A percentile compares a stretch with the other conserved stretches of the same genome.
Evolutionary conservation across 2,113 vertebrate genomes (phyloP).

Genomic region (Alaudala cheleensis): DNA sequence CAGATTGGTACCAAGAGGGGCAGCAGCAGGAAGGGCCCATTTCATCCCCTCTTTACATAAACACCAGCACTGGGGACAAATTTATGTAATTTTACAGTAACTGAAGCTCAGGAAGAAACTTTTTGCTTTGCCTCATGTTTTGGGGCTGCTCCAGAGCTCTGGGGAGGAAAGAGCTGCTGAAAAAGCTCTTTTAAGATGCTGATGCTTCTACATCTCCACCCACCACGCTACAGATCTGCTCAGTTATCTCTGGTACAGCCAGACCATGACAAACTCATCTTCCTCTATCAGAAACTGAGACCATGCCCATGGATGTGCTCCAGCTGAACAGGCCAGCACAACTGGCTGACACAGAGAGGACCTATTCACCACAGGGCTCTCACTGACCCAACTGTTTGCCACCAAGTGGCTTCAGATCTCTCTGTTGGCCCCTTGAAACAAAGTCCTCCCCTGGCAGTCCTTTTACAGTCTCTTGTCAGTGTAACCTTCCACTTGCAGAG

Average conservation of each 20-base stretch:
- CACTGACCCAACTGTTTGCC: neutral
- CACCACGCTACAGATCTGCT: neutral
- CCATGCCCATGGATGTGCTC: fast-evolving
- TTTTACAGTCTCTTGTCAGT: neutral
- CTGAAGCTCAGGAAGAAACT: neutral
- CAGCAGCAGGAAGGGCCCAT: neutral
- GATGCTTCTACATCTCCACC: neutral
- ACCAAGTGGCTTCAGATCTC: neutral
- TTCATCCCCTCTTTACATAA: neutral
- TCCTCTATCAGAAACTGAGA: neutral
- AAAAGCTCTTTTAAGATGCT: neutral
- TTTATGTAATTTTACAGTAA: neutral
- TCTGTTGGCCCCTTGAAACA: neutral
- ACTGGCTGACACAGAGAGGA: neutral
- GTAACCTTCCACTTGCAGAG: neutral
- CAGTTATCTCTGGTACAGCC: neutral
- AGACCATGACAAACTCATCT: neutral
- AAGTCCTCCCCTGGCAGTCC: neutral
- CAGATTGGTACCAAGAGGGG: neutral
- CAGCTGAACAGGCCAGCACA: neutral
- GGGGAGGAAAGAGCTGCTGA: neutral
- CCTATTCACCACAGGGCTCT: neutral
- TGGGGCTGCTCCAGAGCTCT: neutral
- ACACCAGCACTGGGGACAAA: fast-evolving
- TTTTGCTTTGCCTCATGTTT: neutral